Evolutionary conservation across 2,797 vertebrate species (phyloP), one percentile per base, ranked within the genome.

Genomic region (Meda fulgida): DNA sequence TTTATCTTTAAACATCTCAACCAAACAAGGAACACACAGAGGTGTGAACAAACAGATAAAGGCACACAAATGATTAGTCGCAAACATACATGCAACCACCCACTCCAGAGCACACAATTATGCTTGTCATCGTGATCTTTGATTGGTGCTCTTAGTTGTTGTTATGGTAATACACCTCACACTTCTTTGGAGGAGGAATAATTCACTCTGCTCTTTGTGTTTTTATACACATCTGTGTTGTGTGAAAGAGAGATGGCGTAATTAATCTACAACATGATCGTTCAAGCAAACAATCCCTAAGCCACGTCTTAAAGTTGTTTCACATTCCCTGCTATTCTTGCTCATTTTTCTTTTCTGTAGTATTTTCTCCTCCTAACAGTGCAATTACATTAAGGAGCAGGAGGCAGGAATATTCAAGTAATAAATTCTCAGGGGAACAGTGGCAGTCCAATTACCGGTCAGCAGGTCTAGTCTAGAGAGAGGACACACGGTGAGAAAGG

Each of bases 381-480:
- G 34, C 84, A 81, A 90, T 88, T 70, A 86, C 75, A 87, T 89
- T 77, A 89, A 86, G 83, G 40, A 55, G 73, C 78, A 83, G 48
- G 79, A 86, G 83, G 84, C 19, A 69, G 70, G 53, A 89, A 89
- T 88, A 86, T 86, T 88, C 83, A 40, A 13, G 38, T 60, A 85
- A 87, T 88, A 88, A 86, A 86, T 87, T 82, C 69, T 83, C 78
- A 76, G 38, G 21, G 38, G 40, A 84, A 43, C 87, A 88, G 82
- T 48, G 66, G 78, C 82, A 73, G 81, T 46, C 88, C 87, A 88
- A 86, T 89, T 89, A 88, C 75, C 73, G 77, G 85, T 88, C 85
- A 87, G 87, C 85, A 69, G 67, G 86, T 88, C 83, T 69, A 66
- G 81, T 46, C 80, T 78, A 81, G 38, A 80, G 66, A 77, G 31